phyloP scores from a whole-genome alignment of 1,140 invertebrate genomes.

The Dendrolimus punctatus region DNA sequence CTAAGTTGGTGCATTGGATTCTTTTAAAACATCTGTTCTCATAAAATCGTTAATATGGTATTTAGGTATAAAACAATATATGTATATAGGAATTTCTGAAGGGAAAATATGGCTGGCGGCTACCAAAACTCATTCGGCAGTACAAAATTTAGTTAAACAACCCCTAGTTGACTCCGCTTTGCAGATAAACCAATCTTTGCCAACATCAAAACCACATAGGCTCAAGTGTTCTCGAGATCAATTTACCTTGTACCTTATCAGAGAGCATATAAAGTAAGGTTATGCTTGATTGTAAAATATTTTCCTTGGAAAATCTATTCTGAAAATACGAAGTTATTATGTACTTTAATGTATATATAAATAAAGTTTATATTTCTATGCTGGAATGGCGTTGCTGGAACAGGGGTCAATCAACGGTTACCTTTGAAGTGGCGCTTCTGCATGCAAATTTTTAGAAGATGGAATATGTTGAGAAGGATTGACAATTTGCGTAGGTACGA shows the following conservation, averaged over 20 bases:
- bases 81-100: conserved; percentile 6
- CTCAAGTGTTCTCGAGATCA: conserved; percentile 4
- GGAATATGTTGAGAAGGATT: conserved; percentile 30
- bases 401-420: conserved; percentile 38
- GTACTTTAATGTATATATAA: conserved; percentile 4
- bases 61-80: background rate
- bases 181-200: conserved; percentile 47
- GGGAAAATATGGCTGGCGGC: conserved; percentile 57
- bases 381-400: conserved; percentile 1
- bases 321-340: conserved; percentile 5
- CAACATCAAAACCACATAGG: conserved; percentile 9
- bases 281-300: conserved; percentile 1
- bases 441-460: conserved; percentile 57
- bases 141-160: conserved; percentile 62
- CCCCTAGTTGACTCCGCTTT: conserved; percentile 46
- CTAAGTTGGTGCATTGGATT: too few relatives aligned
- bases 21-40: too few relatives aligned
- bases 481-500: conserved; percentile 38
- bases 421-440: conserved; percentile 69
- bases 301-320: background rate
- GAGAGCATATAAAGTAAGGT: conserved; percentile 4
- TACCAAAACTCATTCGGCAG: conserved; percentile 70
- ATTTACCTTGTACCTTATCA: conserved; percentile 7
- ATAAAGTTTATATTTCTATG: conserved; percentile 1
- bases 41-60: too few relatives aligned